These are phyloP conservation scores for Tetheella fluctuosa DNA, from an alignment of 2,888 invertebrate species.

Conservation along the genomic window DNA sequence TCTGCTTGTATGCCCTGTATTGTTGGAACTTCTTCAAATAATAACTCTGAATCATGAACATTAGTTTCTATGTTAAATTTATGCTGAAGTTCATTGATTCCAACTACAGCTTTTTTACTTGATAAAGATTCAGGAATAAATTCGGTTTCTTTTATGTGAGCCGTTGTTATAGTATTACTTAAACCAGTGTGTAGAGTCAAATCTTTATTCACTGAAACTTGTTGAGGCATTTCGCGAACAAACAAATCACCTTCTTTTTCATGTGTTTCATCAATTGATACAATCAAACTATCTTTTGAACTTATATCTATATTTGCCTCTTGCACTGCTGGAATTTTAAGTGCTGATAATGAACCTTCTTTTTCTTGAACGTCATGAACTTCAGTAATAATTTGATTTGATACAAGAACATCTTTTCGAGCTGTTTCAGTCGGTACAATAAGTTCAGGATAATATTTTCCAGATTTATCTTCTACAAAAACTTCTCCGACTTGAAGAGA, in stretches of 20 bases:
- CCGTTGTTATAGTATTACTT: conserved; percentile 84
- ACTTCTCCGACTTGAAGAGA: conserved; percentile 87
- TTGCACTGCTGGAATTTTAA: conserved; percentile 85
- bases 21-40: conserved; percentile 71
- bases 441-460: conserved; percentile 90
- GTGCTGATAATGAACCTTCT: conserved; percentile 85
- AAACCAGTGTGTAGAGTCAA: conserved; percentile 79
- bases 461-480: conserved; percentile 88
- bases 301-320: conserved; percentile 85
- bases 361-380: conserved; percentile 87
- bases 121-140: conserved; percentile 74
- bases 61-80: conserved; percentile 84
- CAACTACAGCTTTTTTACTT: conserved; percentile 83
- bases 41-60: conserved; percentile 84
- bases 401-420: conserved; percentile 85
- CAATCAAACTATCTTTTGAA: conserved; percentile 84
- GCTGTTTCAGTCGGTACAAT: conserved; percentile 92
- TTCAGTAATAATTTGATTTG: conserved; percentile 86
- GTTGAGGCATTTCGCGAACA: conserved; percentile 53
- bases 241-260: conserved; percentile 87
- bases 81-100: conserved; percentile 85
- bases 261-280: conserved; percentile 82
- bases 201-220: conserved; percentile 63
- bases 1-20: conserved; percentile 72
- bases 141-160: conserved; percentile 86